phyloP scores from a whole-genome alignment of 2,888 invertebrate genomes.

The Eupelmus urozonus region DNA sequence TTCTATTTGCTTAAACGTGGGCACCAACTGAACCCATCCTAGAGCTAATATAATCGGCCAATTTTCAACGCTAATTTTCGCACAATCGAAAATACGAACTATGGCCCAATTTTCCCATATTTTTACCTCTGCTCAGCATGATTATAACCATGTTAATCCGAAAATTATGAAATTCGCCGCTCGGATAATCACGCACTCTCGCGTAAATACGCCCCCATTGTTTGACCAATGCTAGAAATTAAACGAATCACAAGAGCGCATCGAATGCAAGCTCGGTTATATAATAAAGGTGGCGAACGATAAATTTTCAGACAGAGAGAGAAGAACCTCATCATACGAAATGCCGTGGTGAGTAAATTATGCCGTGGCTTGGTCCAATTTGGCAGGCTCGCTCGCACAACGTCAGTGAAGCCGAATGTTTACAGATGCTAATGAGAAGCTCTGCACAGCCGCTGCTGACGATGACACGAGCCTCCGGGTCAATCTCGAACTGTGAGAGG shows the following conservation, averaged over 20 bases:
- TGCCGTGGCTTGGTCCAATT: conserved; percentile 35
- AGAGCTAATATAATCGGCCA: no score
- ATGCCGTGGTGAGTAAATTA: conserved; percentile 25
- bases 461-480: conserved; percentile 13
- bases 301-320: conserved; percentile 33
- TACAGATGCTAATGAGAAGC: conserved; percentile 49
- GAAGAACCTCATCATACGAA: conserved; percentile 33
- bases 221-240: conserved; percentile 31
- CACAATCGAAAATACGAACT: neutral
- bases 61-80: no score
- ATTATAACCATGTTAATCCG: conserved; percentile 22
- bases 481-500: conserved; percentile 14
- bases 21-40: no score
- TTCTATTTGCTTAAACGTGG: no score
- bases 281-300: conserved; percentile 25
- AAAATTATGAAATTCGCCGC: conserved; percentile 24
- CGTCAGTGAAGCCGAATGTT: conserved; percentile 28
- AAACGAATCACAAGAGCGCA: conserved; percentile 11
- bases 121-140: neutral
- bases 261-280: neutral
- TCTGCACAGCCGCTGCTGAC: neutral
- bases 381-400: conserved; percentile 2
- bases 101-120: neutral
- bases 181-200: neutral
- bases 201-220: neutral